Conservation (phyloP, 2,113 vertebrate genomes). For the Tonatia bakeri region DNA sequence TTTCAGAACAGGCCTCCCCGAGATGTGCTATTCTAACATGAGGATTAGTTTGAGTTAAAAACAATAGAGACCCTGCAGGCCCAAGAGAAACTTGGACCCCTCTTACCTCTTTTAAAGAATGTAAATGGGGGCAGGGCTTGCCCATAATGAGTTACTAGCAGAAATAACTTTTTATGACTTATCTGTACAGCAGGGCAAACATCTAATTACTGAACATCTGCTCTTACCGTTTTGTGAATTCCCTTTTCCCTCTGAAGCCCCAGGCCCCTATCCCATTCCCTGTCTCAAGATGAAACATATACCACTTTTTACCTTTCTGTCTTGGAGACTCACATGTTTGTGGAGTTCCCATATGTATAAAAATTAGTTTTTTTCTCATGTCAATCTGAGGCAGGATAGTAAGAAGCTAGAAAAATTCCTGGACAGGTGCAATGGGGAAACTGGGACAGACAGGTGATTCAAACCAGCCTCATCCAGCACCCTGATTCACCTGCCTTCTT, state of each 20-base stretch:
- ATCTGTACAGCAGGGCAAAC: background rate
- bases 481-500: background rate
- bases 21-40: background rate
- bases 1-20: background rate
- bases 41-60: background rate
- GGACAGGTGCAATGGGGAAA: background rate
- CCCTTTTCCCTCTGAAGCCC: background rate
- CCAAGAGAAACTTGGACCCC: background rate
- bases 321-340: no score
- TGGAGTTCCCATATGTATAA: background rate
- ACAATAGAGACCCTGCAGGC: background rate
- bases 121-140: background rate
- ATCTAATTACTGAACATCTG: background rate
- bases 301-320: background rate
- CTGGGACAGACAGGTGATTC: background rate
- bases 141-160: background rate
- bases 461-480: background rate
- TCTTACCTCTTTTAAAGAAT: background rate
- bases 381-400: background rate
- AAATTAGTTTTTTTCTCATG: background rate
- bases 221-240: background rate
- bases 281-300: background rate
- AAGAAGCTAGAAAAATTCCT: background rate
- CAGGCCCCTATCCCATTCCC: background rate
- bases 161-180: background rate